Percentiles rank a stretch among this genome's conserved stretches.
Conservation (phyloP, 2,888 invertebrate species). For the Sesamia inferens region DNA sequence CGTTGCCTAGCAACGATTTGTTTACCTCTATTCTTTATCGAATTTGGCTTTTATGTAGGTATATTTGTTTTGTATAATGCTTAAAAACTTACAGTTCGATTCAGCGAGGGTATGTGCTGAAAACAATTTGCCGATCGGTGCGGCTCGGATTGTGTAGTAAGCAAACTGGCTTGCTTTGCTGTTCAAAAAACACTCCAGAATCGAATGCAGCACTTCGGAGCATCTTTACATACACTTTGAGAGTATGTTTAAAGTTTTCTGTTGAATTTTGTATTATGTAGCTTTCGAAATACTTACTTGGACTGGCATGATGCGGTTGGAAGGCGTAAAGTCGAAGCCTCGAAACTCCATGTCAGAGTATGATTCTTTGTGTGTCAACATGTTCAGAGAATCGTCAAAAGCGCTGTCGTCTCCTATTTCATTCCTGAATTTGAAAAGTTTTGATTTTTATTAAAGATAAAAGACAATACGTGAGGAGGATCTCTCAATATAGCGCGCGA, state of each 20-base stretch:
- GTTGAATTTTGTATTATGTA: neutral
- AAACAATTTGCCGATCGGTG: neutral
- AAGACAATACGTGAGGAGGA: neutral
- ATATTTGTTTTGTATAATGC: neutral
- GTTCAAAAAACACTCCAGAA: neutral
- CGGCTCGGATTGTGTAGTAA: neutral
- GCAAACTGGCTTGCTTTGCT: neutral
- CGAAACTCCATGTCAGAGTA: conserved; percentile 75
- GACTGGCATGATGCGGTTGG: conserved; percentile 61
- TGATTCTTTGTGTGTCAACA: conserved; percentile 63
- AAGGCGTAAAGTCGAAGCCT: conserved; percentile 70
- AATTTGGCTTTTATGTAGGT: no score
- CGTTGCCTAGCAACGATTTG: no score
- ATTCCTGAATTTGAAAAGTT: conserved; percentile 57
- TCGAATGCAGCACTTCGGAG: neutral
- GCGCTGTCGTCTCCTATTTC: conserved; percentile 66
- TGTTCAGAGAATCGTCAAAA: conserved; percentile 62
- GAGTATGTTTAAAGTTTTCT: neutral
- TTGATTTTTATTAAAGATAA: no score
- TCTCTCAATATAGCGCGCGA: neutral
- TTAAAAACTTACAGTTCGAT: neutral
- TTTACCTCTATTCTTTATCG: no score
- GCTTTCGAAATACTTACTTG: conserved; percentile 54
- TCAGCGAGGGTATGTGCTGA: neutral
- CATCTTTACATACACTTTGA: neutral